Evolutionary conservation across 2,888 invertebrate genomes (phyloP).

Genomic region (Sympetrum striolatum): DNA sequence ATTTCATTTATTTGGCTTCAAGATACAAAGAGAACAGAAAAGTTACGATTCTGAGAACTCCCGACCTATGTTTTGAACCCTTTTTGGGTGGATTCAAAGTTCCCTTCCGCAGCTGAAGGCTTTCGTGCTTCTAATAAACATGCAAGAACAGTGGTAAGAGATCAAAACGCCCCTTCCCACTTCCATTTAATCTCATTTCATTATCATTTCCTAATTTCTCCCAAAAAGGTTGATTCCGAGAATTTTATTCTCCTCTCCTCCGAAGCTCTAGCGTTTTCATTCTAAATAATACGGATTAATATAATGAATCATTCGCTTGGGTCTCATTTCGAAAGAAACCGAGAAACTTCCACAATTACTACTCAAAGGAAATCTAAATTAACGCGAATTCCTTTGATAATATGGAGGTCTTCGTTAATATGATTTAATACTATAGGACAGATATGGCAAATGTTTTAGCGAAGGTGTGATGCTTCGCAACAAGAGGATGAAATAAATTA

Average conservation of each 20-base stretch:
- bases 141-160: neutral
- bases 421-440: too few species aligned
- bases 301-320: neutral
- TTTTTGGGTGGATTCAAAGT: neutral
- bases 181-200: neutral
- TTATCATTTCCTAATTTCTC: neutral
- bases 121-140: neutral
- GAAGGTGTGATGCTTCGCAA: too few species aligned
- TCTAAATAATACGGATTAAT: neutral
- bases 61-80: neutral
- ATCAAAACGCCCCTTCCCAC: neutral
- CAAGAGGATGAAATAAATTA: too few species aligned
- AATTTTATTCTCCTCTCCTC: neutral
- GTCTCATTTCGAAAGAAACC: neutral
- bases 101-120: neutral
- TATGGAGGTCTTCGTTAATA: too few species aligned
- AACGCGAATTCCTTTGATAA: too few species aligned
- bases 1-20: neutral
- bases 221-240: neutral
- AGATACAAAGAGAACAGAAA: neutral
- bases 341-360: neutral
- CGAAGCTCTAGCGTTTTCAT: neutral
- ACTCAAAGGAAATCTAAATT: too few species aligned
- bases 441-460: too few species aligned
- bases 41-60: neutral